Evolutionary conservation across 2,797 vertebrate genomes (phyloP), one percentile per base, ranked within the genome.

Genomic region (Sebastes steindachneri): DNA sequence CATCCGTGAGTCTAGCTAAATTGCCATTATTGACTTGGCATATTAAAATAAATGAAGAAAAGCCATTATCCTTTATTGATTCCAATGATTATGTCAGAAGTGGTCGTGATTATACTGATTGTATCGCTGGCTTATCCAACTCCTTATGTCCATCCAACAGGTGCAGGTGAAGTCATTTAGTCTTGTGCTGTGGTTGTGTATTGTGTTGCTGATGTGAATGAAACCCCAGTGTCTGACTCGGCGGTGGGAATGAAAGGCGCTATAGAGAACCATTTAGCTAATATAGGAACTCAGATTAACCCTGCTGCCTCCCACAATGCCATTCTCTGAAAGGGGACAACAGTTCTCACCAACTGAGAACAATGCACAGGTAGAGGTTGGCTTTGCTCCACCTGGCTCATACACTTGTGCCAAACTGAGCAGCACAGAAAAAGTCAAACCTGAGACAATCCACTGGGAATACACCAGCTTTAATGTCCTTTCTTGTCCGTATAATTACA

Each of bases 281-380:
- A 87, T 86, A 88, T 85, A 92, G 83, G 75, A 79, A 68, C 75
- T 64, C 83, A 92, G 89, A 91, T 92, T 92, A 94, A 85, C 87
- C 75, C 66, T 3, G 73, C 83, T 79, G 80, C 54, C 69, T 87
- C 86, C 84, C 88, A 94, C 88, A 93, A 93, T 93, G 87, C 84
- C 53, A 0, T 82, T 73, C 91, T 92, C 84, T 93, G 80, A 93
- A 84, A 90, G 65, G 53, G 79, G 87, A 84, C 81, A 75, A 64
- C 70, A 70, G 89, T 94, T 94, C 92, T 94, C 92, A 94, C 92
- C 89, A 69, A 37, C 53, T 29, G 88, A 90, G 91, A 93, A 94
- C 93, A 94, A 94, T 87, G 84, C 79, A 86, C 89, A 90, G 87
- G 84, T 92, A 87, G 76, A 86, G 81, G 80, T 11, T 83, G 88